phyloP scores from a whole-genome alignment of 2,113 vertebrate genomes.

The Typhlomys cinereus region DNA sequence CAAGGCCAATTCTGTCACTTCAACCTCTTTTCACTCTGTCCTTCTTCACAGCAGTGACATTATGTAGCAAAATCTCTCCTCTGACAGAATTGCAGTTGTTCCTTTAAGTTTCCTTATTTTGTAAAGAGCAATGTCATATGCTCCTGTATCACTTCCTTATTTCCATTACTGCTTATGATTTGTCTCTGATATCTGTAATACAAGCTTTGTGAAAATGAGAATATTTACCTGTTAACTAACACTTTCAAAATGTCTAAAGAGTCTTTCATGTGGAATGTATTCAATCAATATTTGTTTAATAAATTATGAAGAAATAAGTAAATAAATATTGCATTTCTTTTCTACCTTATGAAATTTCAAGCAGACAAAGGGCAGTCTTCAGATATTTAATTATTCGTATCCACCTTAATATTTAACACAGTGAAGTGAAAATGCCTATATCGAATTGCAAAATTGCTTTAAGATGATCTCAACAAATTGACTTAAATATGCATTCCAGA shows the following conservation, averaged over 20 bases:
- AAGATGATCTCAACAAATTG: background rate
- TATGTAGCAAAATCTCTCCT: background rate
- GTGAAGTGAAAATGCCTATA: background rate
- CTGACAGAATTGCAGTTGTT: background rate
- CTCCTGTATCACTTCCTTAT: background rate
- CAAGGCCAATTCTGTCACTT: background rate
- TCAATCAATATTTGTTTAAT: background rate
- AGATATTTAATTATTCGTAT: background rate
- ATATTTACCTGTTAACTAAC: background rate
- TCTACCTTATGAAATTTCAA: background rate
- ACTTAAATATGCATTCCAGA: background rate
- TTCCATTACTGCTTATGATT: background rate
- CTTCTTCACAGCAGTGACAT: background rate
- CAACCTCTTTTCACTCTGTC: background rate
- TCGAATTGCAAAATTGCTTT: slow-evolving; percentile 3
- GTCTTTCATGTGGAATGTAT: background rate
- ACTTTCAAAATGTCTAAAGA: background rate
- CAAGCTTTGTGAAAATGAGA: background rate
- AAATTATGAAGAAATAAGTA: background rate
- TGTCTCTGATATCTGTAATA: background rate
- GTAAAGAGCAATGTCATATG: background rate
- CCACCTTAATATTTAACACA: background rate
- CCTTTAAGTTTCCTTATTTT: background rate
- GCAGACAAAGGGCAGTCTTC: background rate
- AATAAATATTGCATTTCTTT: background rate